phyloP scores from a whole-genome alignment of 1,140 invertebrate genomes.

The Nasonia vitripennis region DNA sequence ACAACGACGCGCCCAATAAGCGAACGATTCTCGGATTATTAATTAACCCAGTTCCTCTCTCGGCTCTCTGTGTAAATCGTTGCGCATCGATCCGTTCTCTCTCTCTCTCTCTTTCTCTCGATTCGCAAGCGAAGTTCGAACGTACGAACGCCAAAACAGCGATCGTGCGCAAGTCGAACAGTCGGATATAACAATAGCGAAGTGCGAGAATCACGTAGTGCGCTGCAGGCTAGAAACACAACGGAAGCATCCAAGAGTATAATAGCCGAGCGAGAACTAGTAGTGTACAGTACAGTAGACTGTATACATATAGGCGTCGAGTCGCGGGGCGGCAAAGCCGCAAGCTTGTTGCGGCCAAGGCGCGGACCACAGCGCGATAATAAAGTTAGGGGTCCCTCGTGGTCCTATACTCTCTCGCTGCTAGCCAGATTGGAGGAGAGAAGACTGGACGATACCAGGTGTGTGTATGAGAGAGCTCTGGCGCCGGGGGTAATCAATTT shows the following conservation, averaged over 20 bases:
- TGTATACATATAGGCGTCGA: neutral
- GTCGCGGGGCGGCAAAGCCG: neutral
- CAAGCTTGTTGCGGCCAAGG: slow-evolving; percentile 11
- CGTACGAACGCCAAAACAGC: neutral
- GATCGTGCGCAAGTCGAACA: neutral
- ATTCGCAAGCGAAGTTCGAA: neutral
- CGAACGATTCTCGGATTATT: neutral
- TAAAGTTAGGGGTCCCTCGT: slow-evolving; percentile 31
- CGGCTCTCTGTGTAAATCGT: neutral
- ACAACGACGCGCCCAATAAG: too few relatives aligned
- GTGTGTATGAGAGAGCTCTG: neutral
- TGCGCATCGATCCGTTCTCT: neutral
- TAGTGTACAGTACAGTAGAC: too few relatives aligned
- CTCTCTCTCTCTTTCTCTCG: too few relatives aligned
- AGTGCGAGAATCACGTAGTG: neutral
- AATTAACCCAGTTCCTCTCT: neutral
- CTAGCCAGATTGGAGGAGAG: neutral
- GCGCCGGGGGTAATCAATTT: slow-evolving; percentile 30
- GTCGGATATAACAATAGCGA: neutral
- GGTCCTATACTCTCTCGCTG: neutral
- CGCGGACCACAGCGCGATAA: slow-evolving; percentile 19
- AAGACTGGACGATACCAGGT: neutral
- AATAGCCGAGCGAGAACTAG: neutral
- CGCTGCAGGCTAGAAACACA: too few relatives aligned
- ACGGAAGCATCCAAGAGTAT: neutral